Evolutionary conservation across 2,113 vertebrate species (phyloP), one percentile per base, ranked within the genome.

Genomic region (Periophthalmus modestus): DNA sequence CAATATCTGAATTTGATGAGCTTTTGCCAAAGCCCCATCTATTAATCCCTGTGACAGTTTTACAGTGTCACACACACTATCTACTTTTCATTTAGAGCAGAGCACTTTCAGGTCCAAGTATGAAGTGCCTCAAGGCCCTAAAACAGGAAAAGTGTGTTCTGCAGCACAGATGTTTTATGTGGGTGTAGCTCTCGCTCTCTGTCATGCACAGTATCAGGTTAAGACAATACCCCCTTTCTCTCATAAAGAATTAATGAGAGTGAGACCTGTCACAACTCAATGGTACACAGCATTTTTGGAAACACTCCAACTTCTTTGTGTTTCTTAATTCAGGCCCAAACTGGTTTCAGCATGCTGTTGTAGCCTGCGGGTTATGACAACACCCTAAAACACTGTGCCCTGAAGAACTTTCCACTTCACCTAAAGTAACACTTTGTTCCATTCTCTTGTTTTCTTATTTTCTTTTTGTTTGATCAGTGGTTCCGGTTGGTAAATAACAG

Each of bases 321-420:
- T n/a, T 5, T 13, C 71, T 14, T 68, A 2, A 63, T 68, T 82
- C 89, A 88, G 55, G 82, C 24, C 19, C 10, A 54, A 68, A 66
- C 85, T 66, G 78, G 75, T 86, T 80, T 73, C 58, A 68, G 34
- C 19, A 47, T 52, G 2, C 0, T 69, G 24, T 0, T n/a, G 5
- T 67, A 11, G 36, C 69, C 69, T 73, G 69, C 72, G 68, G 78
- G 46, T 52, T 39, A 4, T 23, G 43, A 43, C 69, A 62, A 69
- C 90, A 83, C 87, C 86, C 66, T 83, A 28, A 0, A 13, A 59
- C 21, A 13, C n/a, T 23, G 57, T 6, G 66, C 39, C 14, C 0
- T 16, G 21, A 24, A 70, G 54, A 59, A 55, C 13, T 19, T n/a
- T 50, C 12, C 16, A 23, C 0, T 43, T 21, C 10, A 58, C 57